Evolutionary conservation across 2,888 invertebrate genomes (phyloP), one percentile per base, ranked within the genome.

Genomic region (Aethes cnicana): DNA sequence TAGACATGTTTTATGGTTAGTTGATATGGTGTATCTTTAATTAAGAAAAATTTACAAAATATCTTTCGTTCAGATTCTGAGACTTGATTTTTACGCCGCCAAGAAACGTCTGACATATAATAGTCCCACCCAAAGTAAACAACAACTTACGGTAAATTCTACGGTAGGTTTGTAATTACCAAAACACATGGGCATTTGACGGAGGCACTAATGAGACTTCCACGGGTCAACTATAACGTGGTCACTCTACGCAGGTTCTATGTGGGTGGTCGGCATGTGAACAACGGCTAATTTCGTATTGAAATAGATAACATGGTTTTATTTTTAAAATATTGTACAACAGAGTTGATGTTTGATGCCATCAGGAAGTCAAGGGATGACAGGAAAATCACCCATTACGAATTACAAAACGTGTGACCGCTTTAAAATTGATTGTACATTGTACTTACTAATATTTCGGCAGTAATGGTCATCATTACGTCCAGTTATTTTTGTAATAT

Each of bases 261-360:
- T 55, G 65, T 73, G 76, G 74, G 76, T 76, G 76, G 76, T 63
- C 73, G 63, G 62, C 66, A 69, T 66, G 69, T 30, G 37, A 37
- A 44, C 46, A 37, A 36, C 43, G 37, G 32, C 33, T 52, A 52
- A 46, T 42, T 18, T 26, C 18, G 18, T 46, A 12, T 46, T 33
- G 25, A 11, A 39, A 16, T 20, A 14, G 23, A 37, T 39, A 41
- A 12, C 14, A 23, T 46, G 30, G 23, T 52, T 46, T 52, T 52
- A 28, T 42, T 49, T 23, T 43, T 26, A 18, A n/a, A n/a, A 23
- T 39, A 32, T 30, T 11, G 28, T 16, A 49, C 16, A 18, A 49
- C 21, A 23, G 12, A 47, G 16, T 18, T 23, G 21, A 23, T 36
- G 17, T 36, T 30, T 36, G 36, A 30, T 43, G 26, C 21, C 14